Evolutionary conservation across 1,140 invertebrate genomes (phyloP).

Genomic region (Caenorhabditis brenneri): DNA sequence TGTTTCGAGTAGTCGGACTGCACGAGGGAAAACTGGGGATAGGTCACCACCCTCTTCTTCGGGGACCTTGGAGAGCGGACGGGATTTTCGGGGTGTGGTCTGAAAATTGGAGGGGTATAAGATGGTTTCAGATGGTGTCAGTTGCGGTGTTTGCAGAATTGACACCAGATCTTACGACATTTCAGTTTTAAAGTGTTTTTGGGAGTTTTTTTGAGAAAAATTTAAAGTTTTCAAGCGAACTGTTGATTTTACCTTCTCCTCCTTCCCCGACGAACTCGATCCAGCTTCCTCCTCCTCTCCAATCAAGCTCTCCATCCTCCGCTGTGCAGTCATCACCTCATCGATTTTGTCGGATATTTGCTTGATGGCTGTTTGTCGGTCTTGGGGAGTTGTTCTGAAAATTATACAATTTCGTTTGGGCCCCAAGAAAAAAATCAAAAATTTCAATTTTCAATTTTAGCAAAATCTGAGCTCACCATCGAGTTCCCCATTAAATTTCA

Average conservation of each 20-base stretch:
- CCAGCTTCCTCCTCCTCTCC: neutral
- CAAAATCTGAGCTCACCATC: no score
- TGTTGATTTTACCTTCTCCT: neutral
- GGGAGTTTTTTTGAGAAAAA: no score
- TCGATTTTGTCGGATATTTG: slow-evolving; percentile 15
- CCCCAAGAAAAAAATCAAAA: no score
- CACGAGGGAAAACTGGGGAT: slow-evolving; percentile 11
- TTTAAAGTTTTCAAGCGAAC: neutral
- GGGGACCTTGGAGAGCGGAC: neutral
- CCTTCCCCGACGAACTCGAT: slow-evolving; percentile 3
- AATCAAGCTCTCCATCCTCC: slow-evolving; percentile 9
- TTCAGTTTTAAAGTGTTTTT: no score
- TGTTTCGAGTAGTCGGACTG: slow-evolving; percentile 7
- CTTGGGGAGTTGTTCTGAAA: slow-evolving; percentile 12
- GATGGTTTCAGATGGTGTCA: no score
- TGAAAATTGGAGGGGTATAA: neutral
- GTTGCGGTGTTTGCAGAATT: no score
- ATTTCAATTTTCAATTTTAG: no score
- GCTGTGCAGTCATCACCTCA: slow-evolving; percentile 1
- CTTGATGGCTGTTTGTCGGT: neutral
- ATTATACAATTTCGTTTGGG: no score
- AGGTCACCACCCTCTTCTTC: slow-evolving; percentile 20
- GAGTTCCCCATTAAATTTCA: no score
- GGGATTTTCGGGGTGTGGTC: neutral
- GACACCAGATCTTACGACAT: no score